Evolutionary conservation across 1,140 invertebrate species (phyloP), one percentile per base, ranked within the genome.

Genomic region (Oryctes rhinoceros): DNA sequence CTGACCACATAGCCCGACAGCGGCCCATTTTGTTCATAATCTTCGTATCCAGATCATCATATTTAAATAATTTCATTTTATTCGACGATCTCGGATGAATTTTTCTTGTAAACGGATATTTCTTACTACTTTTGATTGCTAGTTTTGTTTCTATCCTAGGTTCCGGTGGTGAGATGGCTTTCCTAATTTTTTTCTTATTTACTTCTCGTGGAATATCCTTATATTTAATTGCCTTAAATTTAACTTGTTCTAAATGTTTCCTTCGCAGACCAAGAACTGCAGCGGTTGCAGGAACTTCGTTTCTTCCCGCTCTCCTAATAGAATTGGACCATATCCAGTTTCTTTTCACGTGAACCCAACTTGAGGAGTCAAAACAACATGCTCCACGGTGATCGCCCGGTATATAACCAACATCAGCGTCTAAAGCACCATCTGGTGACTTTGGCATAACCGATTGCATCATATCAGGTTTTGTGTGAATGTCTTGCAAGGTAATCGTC

Each of bases 381-480:
- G 94, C 94, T 1, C 95, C 94, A 79, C 89, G 87, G 7, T 88
- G 88, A 88, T 96, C 94, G 0, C 94, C 94, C 0, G 94, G 94
- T 37, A 95, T 87, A 18, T 87, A 83, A 3, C 93, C 93, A 39
- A 84, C 87, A 81, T 94, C 93, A 65, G 85, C 78, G 9, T 71
- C 62, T 0, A 80, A 30, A 15, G 91, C 90, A 82, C 91, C 89
- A 0, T 89, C 84, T 0, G 89, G 85, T 13, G 84, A 83, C 44
- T 88, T 86, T 2, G 89, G 84, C 53, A 85, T 82, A n/a, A 88
- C 78, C 1, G 86, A 81, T 37, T 89, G 85, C 3, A 91, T 85
- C 87, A 94, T 89, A 35, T 87, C 85, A 10, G 85, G 85, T 82
- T 93, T 93, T 15, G 88, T 89, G 9, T 86, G 82, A 3, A 90